Evolutionary conservation across 2,888 invertebrate genomes (phyloP).

Genomic region (Eurytoma californica): DNA sequence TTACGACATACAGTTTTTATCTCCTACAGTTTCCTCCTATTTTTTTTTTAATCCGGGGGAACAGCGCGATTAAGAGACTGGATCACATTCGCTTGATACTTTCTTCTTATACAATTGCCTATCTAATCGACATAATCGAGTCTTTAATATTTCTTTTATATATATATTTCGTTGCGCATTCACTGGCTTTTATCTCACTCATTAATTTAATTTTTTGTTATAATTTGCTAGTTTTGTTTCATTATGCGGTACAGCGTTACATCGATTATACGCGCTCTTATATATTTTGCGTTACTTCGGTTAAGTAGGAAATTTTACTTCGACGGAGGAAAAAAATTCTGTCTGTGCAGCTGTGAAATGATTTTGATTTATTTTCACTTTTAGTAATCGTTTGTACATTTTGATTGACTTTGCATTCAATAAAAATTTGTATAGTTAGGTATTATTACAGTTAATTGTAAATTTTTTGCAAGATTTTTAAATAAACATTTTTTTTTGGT

Average conservation of each 20-base stretch:
- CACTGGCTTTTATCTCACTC: conserved; percentile 68
- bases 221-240: conserved; percentile 3
- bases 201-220: conserved; percentile 53
- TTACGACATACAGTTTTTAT: conserved; percentile 13
- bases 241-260: conserved; percentile 42
- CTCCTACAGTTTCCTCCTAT: conserved; percentile 8
- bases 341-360: conserved; percentile 48
- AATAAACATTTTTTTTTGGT: too few species aligned
- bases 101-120: conserved; percentile 56
- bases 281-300: conserved; percentile 10
- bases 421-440: too few species aligned
- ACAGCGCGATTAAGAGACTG: conserved; percentile 43
- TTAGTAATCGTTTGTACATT: not conserved
- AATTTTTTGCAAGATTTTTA: too few species aligned
- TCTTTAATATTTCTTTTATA: conserved; percentile 57
- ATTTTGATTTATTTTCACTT: not conserved
- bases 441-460: too few species aligned
- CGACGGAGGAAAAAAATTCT: conserved; percentile 52
- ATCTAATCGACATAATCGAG: conserved; percentile 58
- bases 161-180: conserved; percentile 70
- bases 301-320: conserved; percentile 10
- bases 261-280: conserved; percentile 26
- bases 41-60: conserved; percentile 18
- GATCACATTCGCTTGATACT: conserved; percentile 56
- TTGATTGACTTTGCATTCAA: too few species aligned